phyloP scores from a whole-genome alignment of 1,140 invertebrate species.

The Drosophila micromelanica region DNA sequence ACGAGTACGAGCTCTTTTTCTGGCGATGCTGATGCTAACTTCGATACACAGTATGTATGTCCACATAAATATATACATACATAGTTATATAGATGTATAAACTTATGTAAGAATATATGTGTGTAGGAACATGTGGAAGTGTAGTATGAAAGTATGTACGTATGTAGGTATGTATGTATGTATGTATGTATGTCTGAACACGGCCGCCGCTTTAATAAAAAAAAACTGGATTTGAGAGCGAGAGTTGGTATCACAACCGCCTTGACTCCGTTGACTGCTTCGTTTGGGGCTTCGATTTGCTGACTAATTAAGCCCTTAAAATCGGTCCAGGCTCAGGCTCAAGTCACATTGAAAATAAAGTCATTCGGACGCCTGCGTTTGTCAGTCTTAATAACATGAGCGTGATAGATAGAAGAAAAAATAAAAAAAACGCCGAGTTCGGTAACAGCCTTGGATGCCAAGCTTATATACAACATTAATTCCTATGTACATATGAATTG shows the following conservation, averaged over 20 bases:
- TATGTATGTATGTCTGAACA: background rate
- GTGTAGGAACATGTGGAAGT: constrained; percentile 6
- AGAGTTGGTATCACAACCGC: constrained; percentile 23
- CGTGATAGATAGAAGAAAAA: constrained; percentile 2
- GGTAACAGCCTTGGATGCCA: background rate
- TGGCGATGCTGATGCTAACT: constrained; percentile 17
- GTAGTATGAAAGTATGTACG: constrained; percentile 1
- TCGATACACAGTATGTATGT: constrained; percentile 5
- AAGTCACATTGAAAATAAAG: constrained; percentile 60
- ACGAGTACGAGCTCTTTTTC: constrained; percentile 2
- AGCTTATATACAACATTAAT: background rate
- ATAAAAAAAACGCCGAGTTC: background rate
- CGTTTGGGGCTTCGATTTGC: constrained; percentile 43
- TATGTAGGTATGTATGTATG: background rate
- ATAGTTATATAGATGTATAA: background rate
- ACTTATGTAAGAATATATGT: background rate
- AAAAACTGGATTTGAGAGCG: constrained; percentile 41
- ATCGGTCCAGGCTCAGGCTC: constrained; percentile 36
- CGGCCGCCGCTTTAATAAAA: constrained; percentile 25
- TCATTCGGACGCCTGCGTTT: constrained; percentile 53
- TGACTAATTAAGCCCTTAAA: constrained; percentile 78
- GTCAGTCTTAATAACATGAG: constrained; percentile 16
- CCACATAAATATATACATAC: background rate
- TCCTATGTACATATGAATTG: background rate
- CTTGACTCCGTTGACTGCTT: constrained; percentile 24